Conservation (phyloP, 2,797 vertebrate genomes). For the Lagodon rhomboides region DNA sequence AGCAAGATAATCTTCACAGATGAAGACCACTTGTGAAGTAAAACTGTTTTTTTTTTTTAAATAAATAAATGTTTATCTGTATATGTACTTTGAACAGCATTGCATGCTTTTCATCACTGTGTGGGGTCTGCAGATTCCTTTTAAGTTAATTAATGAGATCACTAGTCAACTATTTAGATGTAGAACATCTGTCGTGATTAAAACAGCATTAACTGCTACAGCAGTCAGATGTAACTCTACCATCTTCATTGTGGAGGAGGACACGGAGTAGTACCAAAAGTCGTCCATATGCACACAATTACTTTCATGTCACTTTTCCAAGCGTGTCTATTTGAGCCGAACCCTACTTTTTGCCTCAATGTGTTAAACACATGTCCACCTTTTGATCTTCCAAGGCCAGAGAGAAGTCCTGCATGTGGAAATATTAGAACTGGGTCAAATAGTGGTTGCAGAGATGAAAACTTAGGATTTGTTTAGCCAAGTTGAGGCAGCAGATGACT, state of each 20-base stretch:
- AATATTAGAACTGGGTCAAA: conserved; percentile 66
- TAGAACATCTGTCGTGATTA: conserved; percentile 8
- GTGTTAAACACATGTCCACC: conserved; percentile 76
- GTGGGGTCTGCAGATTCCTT: background rate
- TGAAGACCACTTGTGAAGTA: too few relatives aligned
- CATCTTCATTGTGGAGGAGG: conserved; percentile 1
- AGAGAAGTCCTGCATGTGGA: conserved; percentile 63
- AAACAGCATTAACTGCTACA: conserved; percentile 28
- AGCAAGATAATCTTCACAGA: too few relatives aligned
- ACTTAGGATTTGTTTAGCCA: conserved; percentile 29
- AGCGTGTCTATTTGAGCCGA: conserved; percentile 35
- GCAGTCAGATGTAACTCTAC: conserved; percentile 21
- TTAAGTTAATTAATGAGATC: background rate
- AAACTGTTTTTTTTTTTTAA: too few relatives aligned
- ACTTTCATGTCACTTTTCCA: conserved; percentile 52
- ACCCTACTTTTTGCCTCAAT: conserved; percentile 56
- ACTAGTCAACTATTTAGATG: background rate
- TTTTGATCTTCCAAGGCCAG: conserved; percentile 60
- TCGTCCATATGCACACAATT: conserved; percentile 62
- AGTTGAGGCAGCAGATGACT: conserved; percentile 34
- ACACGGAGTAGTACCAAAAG: conserved; percentile 15
- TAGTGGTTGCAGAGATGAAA: conserved; percentile 20
- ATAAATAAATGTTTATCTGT: too few relatives aligned
- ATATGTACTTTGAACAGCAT: background rate
- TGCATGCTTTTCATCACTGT: background rate